Percentiles rank a stretch among this genome's conserved stretches.
Conservation (phyloP, 2,113 vertebrate genomes). For the Apodemus speciosus region DNA sequence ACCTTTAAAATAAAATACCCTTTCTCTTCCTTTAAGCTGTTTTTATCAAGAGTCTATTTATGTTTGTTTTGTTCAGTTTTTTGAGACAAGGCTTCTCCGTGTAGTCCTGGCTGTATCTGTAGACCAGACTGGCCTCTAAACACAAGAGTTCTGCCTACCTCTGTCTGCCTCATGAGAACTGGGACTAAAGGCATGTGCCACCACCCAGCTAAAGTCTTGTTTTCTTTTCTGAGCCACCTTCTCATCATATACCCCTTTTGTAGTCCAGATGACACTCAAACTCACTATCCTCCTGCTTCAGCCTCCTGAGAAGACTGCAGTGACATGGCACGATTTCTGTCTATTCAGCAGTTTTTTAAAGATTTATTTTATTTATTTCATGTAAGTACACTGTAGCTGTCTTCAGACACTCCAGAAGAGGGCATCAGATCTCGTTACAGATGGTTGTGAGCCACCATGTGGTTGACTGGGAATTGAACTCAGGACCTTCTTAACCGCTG, state of each 20-base stretch:
- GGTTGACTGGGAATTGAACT: too few relatives aligned
- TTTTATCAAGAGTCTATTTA: not conserved
- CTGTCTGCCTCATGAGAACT: not conserved
- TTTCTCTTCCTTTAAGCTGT: not conserved
- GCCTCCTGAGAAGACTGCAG: not conserved
- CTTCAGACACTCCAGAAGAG: too few relatives aligned
- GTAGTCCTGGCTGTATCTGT: not conserved
- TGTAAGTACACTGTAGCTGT: too few relatives aligned
- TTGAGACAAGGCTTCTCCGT: not conserved
- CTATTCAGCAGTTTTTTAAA: slow-evolving; percentile 8
- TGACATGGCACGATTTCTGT: not conserved
- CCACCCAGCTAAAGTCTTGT: not conserved
- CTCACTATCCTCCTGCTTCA: not conserved
- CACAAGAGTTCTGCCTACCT: not conserved
- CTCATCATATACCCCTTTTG: not conserved
- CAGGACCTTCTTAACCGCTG: too few relatives aligned
- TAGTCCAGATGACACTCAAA: not conserved
- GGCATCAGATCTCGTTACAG: too few relatives aligned
- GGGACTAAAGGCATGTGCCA: not conserved
- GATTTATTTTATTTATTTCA: too few relatives aligned
- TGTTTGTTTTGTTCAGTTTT: not conserved
- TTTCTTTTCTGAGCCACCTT: not conserved
- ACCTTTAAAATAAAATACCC: not conserved
- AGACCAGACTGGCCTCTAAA: not conserved
- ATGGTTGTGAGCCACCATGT: too few relatives aligned